Percentiles rank a stretch among this genome's conserved stretches.
Evolutionary conservation across 2,888 invertebrate genomes (phyloP).

Genomic region (Drosophila imparisetae): DNA sequence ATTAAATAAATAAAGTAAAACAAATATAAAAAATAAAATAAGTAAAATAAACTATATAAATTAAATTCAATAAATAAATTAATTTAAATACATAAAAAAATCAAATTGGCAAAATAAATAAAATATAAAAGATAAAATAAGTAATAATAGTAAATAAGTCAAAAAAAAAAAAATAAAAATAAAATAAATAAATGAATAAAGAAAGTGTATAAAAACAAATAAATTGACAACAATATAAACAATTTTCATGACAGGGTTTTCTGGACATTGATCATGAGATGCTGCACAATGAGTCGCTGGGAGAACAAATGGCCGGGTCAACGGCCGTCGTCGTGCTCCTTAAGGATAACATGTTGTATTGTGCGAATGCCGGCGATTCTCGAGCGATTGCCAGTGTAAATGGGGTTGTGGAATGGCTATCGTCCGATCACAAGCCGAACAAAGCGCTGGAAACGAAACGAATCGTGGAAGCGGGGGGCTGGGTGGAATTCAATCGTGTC

Average conservation of each 20-base stretch:
- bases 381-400: slow-evolving; percentile 95
- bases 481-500: slow-evolving; percentile 98
- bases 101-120: neutral
- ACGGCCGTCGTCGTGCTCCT: slow-evolving; percentile 95
- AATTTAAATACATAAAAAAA: neutral
- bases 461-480: slow-evolving; percentile 97
- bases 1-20: neutral
- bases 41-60: too few species aligned
- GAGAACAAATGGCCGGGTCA: slow-evolving; percentile 97
- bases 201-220: neutral
- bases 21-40: too few species aligned
- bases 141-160: neutral
- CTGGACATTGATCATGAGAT: slow-evolving; percentile 96
- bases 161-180: too few species aligned
- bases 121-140: neutral
- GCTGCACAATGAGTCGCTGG: slow-evolving; percentile 93
- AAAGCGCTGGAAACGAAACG: slow-evolving; percentile 94
- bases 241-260: slow-evolving; percentile 88
- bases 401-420: slow-evolving; percentile 89
- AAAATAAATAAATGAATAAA: too few species aligned
- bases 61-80: slow-evolving; percentile 1
- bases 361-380: slow-evolving; percentile 99
- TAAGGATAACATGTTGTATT: slow-evolving; percentile 94
- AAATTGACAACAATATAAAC: neutral
- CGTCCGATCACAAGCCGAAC: slow-evolving; percentile 98